Percentiles rank a stretch among this genome's conserved stretches.
Conservation (phyloP, 2,113 vertebrate species). For the Pogonocichla stellata region DNA sequence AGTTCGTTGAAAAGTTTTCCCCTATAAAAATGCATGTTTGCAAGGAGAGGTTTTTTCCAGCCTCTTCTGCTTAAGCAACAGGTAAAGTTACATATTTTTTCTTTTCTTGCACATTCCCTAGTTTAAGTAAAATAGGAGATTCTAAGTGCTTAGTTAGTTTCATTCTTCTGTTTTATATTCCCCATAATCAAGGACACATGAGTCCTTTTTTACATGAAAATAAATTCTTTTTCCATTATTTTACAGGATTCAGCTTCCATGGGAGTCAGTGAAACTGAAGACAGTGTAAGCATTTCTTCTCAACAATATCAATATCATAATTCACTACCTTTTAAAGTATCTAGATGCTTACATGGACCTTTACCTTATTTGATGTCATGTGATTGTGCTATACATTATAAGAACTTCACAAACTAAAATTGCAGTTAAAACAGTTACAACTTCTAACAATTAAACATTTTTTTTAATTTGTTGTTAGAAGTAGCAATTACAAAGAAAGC, state of each 20-base stretch:
- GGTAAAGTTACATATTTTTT: neutral
- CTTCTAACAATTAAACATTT: neutral
- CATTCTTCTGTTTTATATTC: neutral
- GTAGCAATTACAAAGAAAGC: neutral
- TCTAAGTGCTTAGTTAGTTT: neutral
- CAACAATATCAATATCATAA: neutral
- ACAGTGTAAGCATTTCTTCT: conserved; percentile 21
- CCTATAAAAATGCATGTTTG: neutral
- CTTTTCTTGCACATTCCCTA: neutral
- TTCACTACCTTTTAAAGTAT: neutral
- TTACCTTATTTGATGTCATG: neutral
- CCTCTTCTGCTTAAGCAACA: neutral
- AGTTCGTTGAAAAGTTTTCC: neutral
- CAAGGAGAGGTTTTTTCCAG: fast-evolving
- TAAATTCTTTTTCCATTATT: neutral
- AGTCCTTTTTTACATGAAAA: neutral
- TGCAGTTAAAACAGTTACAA: neutral
- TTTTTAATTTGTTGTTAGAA: neutral
- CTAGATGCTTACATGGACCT: neutral
- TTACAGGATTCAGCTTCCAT: conserved; percentile 42
- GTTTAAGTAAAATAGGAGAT: neutral
- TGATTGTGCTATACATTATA: neutral
- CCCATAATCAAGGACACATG: neutral
- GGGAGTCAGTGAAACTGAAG: neutral
- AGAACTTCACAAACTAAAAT: neutral